These are phyloP conservation scores for Glossosoma conforme DNA, from an alignment of 1,140 invertebrate genomes.

Conservation along the genomic window DNA sequence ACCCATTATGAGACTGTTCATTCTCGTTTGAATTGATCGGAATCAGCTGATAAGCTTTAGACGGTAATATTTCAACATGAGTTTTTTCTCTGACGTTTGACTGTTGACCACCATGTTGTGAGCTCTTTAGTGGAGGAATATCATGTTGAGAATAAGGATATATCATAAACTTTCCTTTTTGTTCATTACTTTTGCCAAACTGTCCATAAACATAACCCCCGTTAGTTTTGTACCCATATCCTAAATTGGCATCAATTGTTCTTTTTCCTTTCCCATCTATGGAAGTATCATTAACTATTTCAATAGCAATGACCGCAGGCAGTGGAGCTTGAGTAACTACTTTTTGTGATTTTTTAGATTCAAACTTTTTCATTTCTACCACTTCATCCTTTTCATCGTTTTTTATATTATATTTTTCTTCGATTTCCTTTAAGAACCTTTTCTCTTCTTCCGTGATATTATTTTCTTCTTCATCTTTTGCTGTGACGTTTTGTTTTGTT, in stretches of 20 bases:
- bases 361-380: slow-evolving; percentile 24
- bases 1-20: slow-evolving; percentile 35
- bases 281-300: slow-evolving; percentile 52
- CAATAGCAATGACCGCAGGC: slow-evolving; percentile 54
- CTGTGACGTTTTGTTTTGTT: slow-evolving; percentile 34
- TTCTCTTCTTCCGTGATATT: slow-evolving; percentile 42
- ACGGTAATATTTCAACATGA: slow-evolving; percentile 45
- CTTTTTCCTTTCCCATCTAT: slow-evolving; percentile 50
- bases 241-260: slow-evolving; percentile 54
- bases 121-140: slow-evolving; percentile 38
- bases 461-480: slow-evolving; percentile 31
- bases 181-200: slow-evolving; percentile 42
- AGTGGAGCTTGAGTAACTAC: slow-evolving; percentile 35
- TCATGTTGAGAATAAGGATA: slow-evolving; percentile 58
- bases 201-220: slow-evolving; percentile 49
- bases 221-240: slow-evolving; percentile 50
- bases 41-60: slow-evolving; percentile 46
- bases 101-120: neutral
- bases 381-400: slow-evolving; percentile 27
- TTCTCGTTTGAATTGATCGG: slow-evolving; percentile 37
- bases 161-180: slow-evolving; percentile 52
- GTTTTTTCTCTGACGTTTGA: slow-evolving; percentile 25
- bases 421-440: slow-evolving; percentile 46
- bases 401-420: slow-evolving; percentile 42
- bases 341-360: too few species aligned